Base-by-base conservation (phyloP, 2,797 vertebrate genomes). In the Acrocephalus scirpaceus region DNA sequence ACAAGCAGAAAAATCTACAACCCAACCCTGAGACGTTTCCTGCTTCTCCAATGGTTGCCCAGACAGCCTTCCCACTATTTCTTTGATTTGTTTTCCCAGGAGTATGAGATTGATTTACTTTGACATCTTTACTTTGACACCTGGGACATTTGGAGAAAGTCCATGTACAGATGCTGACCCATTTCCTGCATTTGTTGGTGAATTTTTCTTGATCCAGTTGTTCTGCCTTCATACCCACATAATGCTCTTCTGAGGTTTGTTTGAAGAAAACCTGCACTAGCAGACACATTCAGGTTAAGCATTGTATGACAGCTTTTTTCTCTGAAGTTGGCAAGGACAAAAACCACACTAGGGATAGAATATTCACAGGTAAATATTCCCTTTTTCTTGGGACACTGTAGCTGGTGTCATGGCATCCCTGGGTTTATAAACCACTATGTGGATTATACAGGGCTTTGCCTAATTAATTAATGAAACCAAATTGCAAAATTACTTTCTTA, bases 391-490 rank as follows among this genome's bases (percentile, higher is more conserved):
- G 11, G 48, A n/a, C 44, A 25, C 16, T 4, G 1, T 5, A 56
- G 27, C n/a, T 50, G 42, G 1, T 54, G 20, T n/a, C 61, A 77
- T 25, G n/a, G 26, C 29, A 87, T 50, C 25, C 50, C 36, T 60
- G 27, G 13, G 57, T 32, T 91, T 74, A 11, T 61, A 53, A 16
- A 10, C 26, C 23, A 23, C 50, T 71, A 13, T 0, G 3, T 87
- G 71, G 67, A 47, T 79, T 87, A 53, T 42, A 25, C 36, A 38
- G 27, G 13, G 77, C 9, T 94, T 92, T 84, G 7, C 32, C 71
- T 91, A 92, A 95, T 88, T 80, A 86, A 95, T 90, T 86, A 92
- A 95, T 90, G 58, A 77, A 90, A 95, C 53, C 53, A 94, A 94
- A 89, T 88, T 79, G 65, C 57, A 86, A 89, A 94, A 96, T 91